These are phyloP conservation scores for Tetanocera ferruginea DNA, from an alignment of 2,888 invertebrate genomes.

Conservation along the genomic window DNA sequence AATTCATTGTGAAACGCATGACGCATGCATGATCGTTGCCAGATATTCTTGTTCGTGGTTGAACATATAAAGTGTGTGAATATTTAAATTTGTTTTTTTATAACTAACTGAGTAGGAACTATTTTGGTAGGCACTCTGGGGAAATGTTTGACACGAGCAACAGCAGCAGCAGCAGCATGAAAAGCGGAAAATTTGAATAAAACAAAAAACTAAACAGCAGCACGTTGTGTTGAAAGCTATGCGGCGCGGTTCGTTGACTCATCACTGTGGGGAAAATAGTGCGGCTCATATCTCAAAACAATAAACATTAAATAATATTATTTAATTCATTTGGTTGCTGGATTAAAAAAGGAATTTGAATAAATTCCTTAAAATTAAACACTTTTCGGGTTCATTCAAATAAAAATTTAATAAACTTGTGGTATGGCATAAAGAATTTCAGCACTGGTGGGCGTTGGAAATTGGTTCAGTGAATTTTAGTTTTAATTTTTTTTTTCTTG, in stretches of 20 bases:
- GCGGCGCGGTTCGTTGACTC: constrained; percentile 31
- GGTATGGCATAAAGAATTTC: too few relatives aligned
- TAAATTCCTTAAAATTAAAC: too few relatives aligned
- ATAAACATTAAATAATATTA: too few relatives aligned
- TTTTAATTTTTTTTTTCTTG: too few relatives aligned
- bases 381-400: too few relatives aligned
- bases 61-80: neutral
- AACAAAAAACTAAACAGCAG: neutral
- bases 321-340: too few relatives aligned
- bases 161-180: neutral
- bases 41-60: neutral
- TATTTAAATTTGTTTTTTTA: neutral
- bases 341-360: too few relatives aligned
- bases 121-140: neutral
- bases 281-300: too few relatives aligned
- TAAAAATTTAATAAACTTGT: neutral
- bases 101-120: neutral
- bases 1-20: constrained; percentile 13
- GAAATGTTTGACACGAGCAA: neutral
- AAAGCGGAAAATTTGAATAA: constrained; percentile 10
- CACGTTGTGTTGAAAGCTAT: neutral
- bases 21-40: constrained; percentile 19
- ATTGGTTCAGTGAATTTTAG: too few relatives aligned
- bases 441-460: too few relatives aligned
- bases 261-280: neutral